phyloP scores from a whole-genome alignment of 2,113 vertebrate genomes.

The Oreocharis arfaki region DNA sequence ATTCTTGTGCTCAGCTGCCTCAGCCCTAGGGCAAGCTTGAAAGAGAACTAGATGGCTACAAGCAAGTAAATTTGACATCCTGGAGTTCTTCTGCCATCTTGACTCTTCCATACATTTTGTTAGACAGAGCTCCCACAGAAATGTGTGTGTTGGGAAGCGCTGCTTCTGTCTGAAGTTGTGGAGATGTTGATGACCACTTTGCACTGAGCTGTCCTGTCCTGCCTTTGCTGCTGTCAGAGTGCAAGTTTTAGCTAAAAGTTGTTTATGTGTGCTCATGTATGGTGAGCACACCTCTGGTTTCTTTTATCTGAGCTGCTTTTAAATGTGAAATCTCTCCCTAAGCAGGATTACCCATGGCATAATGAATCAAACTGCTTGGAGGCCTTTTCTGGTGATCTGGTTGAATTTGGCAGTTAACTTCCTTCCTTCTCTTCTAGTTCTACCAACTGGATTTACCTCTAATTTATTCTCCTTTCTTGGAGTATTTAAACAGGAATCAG shows the following conservation, averaged over 20 bases:
- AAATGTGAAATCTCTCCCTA: not conserved
- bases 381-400: not conserved
- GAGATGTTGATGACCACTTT: not conserved
- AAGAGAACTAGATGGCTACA: not conserved
- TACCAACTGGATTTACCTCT: not conserved
- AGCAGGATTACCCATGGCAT: not conserved
- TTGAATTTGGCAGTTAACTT: not conserved
- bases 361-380: not conserved
- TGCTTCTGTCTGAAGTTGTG: not conserved
- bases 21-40: not conserved
- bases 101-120: not conserved
- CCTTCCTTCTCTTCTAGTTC: not conserved
- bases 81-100: not conserved
- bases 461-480: not conserved
- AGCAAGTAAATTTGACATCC: not conserved
- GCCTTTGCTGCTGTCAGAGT: not conserved
- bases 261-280: not conserved
- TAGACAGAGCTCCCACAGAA: not conserved
- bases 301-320: not conserved
- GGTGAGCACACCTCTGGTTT: not conserved
- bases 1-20: not conserved
- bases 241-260: not conserved
- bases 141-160: not conserved
- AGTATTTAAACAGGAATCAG: not conserved
- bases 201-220: not conserved